These are phyloP conservation scores for Odontocerum albicorne DNA, from an alignment of 2,888 invertebrate genomes.

Conservation along the genomic window DNA sequence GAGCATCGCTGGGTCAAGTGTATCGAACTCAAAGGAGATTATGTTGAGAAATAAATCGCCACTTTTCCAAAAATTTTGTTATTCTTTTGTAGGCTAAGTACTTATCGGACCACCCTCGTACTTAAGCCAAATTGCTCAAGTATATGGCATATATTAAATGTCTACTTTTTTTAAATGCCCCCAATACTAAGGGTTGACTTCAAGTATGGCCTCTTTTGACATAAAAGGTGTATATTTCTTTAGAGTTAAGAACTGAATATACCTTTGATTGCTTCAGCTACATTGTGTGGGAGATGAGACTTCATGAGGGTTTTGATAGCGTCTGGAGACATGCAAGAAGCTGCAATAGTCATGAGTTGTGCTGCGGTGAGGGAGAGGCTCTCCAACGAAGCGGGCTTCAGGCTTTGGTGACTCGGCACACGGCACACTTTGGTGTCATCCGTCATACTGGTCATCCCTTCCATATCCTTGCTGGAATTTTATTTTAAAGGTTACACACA, in stretches of 20 bases:
- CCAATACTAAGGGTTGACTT: too few relatives aligned
- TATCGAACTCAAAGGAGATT: too few relatives aligned
- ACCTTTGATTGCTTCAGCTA: constrained; percentile 63
- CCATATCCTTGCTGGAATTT: constrained; percentile 37
- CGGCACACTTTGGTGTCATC: constrained; percentile 66
- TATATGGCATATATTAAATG: too few relatives aligned
- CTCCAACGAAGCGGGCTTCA: constrained; percentile 29
- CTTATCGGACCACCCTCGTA: too few relatives aligned
- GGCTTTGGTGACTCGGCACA: constrained; percentile 26
- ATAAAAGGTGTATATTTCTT: background rate
- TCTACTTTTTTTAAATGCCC: too few relatives aligned
- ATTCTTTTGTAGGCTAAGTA: too few relatives aligned
- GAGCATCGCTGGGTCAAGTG: too few relatives aligned
- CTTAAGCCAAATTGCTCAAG: too few relatives aligned
- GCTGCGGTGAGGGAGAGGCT: constrained; percentile 59
- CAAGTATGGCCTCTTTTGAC: too few relatives aligned
- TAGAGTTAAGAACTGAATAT: background rate
- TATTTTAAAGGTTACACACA: too few relatives aligned
- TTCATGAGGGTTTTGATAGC: constrained; percentile 76
- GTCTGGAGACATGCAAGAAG: constrained; percentile 78
- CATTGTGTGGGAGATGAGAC: constrained; percentile 69
- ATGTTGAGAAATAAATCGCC: too few relatives aligned
- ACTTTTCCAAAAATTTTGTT: too few relatives aligned
- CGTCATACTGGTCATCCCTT: constrained; percentile 61
- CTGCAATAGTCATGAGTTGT: constrained; percentile 75